These are phyloP conservation scores for Drosophila cognata DNA, from an alignment of 2,888 invertebrate genomes.

Conservation along the genomic window DNA sequence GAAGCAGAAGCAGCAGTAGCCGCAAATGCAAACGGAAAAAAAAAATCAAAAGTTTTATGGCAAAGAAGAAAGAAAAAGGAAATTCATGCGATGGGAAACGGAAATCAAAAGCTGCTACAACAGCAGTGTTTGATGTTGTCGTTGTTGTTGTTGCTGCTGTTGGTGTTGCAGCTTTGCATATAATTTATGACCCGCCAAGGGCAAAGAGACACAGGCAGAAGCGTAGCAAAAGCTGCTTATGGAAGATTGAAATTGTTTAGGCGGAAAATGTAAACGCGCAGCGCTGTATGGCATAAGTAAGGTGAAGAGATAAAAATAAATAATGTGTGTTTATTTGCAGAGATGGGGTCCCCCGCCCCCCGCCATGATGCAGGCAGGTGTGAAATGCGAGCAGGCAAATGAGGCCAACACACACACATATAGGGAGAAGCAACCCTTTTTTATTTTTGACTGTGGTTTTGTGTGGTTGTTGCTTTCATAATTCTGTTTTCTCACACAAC, in stretches of 20 bases:
- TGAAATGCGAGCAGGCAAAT: conserved; percentile 65
- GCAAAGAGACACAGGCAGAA: conserved; percentile 36
- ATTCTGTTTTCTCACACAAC: conserved; percentile 63
- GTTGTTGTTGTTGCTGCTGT: conserved; percentile 22
- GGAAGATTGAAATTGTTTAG: conserved; percentile 70
- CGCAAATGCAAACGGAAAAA: conserved; percentile 16
- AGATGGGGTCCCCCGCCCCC: conserved; percentile 2
- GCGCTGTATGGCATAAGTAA: conserved; percentile 43
- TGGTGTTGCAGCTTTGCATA: conserved; percentile 70
- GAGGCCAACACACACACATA: conserved; percentile 49
- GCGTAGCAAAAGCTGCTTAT: conserved; percentile 74
- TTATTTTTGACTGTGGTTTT: conserved; percentile 55
- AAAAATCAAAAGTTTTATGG: conserved; percentile 76
- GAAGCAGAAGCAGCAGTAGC: conserved; percentile 4
- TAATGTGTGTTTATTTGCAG: conserved; percentile 64
- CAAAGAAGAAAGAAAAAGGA: conserved; percentile 72
- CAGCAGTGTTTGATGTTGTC: conserved; percentile 47
- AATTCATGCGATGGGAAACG: conserved; percentile 81
- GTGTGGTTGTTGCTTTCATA: conserved; percentile 51
- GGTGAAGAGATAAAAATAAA: conserved; percentile 56
- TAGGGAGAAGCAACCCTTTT: conserved; percentile 60
- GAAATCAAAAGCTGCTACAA: conserved; percentile 82
- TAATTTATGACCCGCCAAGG: conserved; percentile 68
- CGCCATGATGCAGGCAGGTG: conserved; percentile 52
- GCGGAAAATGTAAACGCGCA: conserved; percentile 61